Base-by-base conservation (phyloP, 2,888 invertebrate species). In the Brenthis daphne region DNA sequence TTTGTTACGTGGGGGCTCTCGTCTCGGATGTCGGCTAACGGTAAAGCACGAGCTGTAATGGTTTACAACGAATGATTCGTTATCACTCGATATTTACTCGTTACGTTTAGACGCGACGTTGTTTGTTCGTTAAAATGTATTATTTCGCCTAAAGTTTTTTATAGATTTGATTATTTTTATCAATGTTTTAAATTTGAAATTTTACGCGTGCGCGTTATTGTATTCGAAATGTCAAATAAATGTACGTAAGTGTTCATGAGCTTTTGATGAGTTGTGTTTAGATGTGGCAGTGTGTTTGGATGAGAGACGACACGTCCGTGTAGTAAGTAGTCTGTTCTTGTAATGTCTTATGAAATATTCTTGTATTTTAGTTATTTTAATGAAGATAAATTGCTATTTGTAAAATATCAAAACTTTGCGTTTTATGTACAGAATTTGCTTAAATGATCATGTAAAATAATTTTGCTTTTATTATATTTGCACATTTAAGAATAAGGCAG, bases 171-270 rank as follows among this genome's bases (percentile, higher is more conserved):
- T 65, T 50, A 50, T 66, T 66, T 54, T 55, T 61, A 51, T 29
- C 43, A 43, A 61, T 67, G 54, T 60, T 67, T 67, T 54, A 20
- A 56, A 53, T 58, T 8, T 48, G 47, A 64, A 55, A 55, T 47
- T 29, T 47, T 64, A 57, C 50, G 50, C 57, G 14, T 16, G 57
- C 37, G 57, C 16, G 57, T 57, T 57, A 16, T 37, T 57, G 16
- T 57, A 37, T 57, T 57, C 12, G 57, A 47, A 20, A 47, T 57
- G 37, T 47, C 47, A 47, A 57, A 47, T 47, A 57, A 37, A 12
- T 57, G 37, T 5, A 13, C 20, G 14, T 6, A 47, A 43, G 11
- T 43, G 37, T 43, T 43, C 11, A 43, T 43, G 37, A 43, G 37
- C 37, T 43, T 43, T 43, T 37, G 29, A 29, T 29, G 29, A 29